Conservation (phyloP, 2,797 vertebrate genomes). For the Falco berigora region DNA sequence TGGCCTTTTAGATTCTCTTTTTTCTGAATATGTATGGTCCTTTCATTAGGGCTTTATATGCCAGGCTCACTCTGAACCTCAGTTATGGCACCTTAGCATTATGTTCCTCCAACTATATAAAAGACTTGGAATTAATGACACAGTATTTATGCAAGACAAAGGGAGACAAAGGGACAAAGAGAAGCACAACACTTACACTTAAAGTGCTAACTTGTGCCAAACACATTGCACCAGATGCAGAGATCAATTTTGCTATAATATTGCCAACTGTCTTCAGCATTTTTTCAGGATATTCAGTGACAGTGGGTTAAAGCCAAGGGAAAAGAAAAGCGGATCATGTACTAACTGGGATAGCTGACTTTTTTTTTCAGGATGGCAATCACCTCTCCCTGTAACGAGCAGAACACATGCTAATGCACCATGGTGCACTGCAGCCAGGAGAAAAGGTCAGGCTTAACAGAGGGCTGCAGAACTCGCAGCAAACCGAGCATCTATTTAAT, state of each 20-base stretch:
- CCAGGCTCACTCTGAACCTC: not conserved
- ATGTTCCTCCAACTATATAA: not conserved
- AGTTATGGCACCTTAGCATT: not conserved
- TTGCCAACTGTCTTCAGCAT: not conserved
- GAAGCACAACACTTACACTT: not conserved
- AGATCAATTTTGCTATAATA: not conserved
- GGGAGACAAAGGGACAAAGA: not conserved
- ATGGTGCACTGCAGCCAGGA: not conserved
- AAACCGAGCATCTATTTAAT: constrained; percentile 20
- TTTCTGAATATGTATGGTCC: not conserved
- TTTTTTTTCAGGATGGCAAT: not conserved
- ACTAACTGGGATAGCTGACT: not conserved
- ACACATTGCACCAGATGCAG: not conserved
- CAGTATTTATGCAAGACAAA: not conserved
- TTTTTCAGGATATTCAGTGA: not conserved
- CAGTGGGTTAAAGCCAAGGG: not conserved
- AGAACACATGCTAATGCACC: constrained; percentile 5
- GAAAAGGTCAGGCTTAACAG: constrained; percentile 36
- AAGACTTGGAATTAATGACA: not conserved
- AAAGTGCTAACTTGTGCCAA: not conserved
- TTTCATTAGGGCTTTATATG: not conserved
- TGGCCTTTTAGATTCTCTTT: not conserved
- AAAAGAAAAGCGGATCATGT: not conserved
- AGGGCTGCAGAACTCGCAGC: not conserved
- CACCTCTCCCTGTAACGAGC: not conserved